A percentile compares a stretch with the other conserved stretches of the same genome.
Evolutionary conservation across 2,797 vertebrate genomes (phyloP).

Genomic region (Luscinia luscinia): DNA sequence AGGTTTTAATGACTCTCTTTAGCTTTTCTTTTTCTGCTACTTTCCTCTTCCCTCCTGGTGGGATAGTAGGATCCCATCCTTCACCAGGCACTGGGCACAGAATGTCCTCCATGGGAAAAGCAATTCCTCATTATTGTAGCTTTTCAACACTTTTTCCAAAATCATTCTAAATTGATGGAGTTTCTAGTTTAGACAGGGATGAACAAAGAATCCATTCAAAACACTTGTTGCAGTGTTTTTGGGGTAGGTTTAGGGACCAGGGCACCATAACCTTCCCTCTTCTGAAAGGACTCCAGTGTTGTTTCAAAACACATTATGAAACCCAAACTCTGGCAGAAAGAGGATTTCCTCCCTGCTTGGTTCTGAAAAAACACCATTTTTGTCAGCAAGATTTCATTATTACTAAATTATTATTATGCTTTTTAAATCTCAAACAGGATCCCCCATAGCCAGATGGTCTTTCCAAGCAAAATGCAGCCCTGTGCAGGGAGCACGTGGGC

Average conservation of each 20-base stretch:
- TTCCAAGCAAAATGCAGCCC: neutral
- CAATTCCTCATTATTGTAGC: neutral
- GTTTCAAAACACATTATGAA: neutral
- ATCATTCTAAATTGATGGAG: neutral
- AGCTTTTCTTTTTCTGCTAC: neutral
- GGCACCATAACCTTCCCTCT: neutral
- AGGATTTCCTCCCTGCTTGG: neutral
- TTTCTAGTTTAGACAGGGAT: neutral
- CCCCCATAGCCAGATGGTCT: neutral
- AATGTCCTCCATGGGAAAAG: neutral
- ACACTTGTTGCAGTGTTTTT: neutral
- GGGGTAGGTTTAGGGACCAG: neutral
- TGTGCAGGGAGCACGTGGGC: fast-evolving
- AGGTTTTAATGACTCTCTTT: neutral
- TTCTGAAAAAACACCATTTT: neutral
- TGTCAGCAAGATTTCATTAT: neutral
- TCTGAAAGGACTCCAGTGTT: neutral
- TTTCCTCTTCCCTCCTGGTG: neutral
- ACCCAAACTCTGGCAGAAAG: neutral
- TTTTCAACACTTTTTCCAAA: neutral
- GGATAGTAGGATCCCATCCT: neutral
- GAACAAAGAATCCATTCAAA: neutral
- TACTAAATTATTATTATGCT: neutral
- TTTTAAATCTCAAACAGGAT: neutral
- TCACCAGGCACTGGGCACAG: neutral